A percentile compares a stretch with the other conserved stretches of the same genome.
Conservation (phyloP, 2,113 vertebrate genomes). For the Cebus imitator region DNA sequence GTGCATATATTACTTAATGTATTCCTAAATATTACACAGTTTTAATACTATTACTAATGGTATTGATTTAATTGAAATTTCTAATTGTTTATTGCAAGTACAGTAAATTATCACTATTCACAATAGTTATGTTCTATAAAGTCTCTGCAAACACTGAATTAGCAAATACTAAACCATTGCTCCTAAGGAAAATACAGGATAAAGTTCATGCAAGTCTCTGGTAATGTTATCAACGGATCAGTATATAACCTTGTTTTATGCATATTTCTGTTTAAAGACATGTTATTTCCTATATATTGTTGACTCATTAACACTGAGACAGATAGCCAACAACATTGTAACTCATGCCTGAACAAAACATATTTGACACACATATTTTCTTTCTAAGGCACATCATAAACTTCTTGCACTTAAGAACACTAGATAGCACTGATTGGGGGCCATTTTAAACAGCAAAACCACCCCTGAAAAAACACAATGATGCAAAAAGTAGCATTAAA, state of each 20-base stretch:
- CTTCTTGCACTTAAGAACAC: background rate
- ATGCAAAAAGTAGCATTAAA: background rate
- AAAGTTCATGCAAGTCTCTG: background rate
- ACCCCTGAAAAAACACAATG: background rate
- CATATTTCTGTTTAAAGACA: background rate
- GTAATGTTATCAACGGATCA: background rate
- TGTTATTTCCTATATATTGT: background rate
- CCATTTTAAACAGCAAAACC: background rate
- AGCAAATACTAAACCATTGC: background rate
- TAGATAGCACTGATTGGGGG: background rate
- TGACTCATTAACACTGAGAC: background rate
- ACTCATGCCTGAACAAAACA: background rate
- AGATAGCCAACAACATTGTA: background rate
- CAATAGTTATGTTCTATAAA: background rate
- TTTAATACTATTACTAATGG: background rate
- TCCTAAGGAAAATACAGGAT: background rate
- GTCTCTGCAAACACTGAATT: background rate
- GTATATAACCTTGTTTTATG: background rate
- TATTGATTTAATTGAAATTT: constrained; percentile 28
- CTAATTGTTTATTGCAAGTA: background rate
- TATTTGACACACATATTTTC: background rate
- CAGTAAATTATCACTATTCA: background rate
- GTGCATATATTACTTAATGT: background rate
- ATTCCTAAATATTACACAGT: background rate
- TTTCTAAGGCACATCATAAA: background rate